Base-by-base conservation (phyloP, 2,797 vertebrate genomes). In the Paguma larvata region DNA sequence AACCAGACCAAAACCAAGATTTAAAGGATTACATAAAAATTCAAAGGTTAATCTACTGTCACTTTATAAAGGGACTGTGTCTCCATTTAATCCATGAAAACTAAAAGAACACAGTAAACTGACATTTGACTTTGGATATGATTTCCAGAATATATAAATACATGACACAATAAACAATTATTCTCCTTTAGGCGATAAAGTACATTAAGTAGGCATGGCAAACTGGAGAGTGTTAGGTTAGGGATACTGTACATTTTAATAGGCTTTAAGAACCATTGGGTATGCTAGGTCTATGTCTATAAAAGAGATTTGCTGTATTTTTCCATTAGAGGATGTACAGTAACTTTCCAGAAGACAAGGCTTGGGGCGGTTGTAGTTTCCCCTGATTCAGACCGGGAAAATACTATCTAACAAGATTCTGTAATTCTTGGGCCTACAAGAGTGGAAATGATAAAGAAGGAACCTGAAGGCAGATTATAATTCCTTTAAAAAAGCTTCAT, bases 281-380 rank as follows among this genome's bases (percentile, higher is more conserved):
- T 53, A 95, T 67, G 84, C 30, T 83, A 88, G 56, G 18, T 56
- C 38, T 41, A 56, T 48, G 95, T 77, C 62, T 46, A 56, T 38
- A 79, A 90, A 72, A 86, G 85, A 88, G 90, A 77, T 67, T 4
- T 88, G 83, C 92, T 98, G 97, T 98, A 97, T 44, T 97, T 97
- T 98, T 97, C 98, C 98, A 97, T 63, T 75, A 95, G 46, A 93
- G 75, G 48, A 79, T 56, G n/a, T 63, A 88, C 78, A 92, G 98
- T 97, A 98, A 93, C 96, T 98, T 98, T 97, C 98, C 98, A 97
- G 95, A 93, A 90, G 7, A 97, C 56, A 67, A 96, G 70, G 72
- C 38, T 82, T 96, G 68, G 53, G 91, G 53, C 56, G 85, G 68
- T 77, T 84, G 65, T 95, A 83, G 75, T 87, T 78, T 78, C 51